phyloP scores from a whole-genome alignment of 2,113 vertebrate species.

The Phyllostomus hastatus region DNA sequence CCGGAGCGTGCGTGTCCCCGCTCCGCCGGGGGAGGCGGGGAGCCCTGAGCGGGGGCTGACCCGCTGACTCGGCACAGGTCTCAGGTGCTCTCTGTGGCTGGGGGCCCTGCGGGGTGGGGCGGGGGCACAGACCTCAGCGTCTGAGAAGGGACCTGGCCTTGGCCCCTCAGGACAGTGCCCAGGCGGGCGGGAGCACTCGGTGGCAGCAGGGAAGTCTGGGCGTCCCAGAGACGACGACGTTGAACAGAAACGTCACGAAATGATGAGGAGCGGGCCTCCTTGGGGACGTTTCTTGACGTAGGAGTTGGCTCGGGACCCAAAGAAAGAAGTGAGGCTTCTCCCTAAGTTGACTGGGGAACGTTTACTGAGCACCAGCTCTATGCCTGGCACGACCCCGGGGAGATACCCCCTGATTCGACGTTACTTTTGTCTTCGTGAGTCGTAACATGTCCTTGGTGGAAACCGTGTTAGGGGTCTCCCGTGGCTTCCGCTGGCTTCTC shows the following conservation, averaged over 20 bases:
- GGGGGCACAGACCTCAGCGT: fast-evolving
- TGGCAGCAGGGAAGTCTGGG: neutral
- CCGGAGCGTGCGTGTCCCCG: neutral
- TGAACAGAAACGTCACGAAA: neutral
- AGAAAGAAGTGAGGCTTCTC: neutral
- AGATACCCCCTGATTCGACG: neutral
- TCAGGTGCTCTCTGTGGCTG: neutral
- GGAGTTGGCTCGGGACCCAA: neutral
- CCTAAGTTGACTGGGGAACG: neutral
- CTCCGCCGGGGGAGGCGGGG: neutral
- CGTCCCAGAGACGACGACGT: neutral
- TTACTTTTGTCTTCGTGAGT: too few relatives aligned
- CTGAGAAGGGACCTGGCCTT: neutral
- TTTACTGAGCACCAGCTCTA: neutral
- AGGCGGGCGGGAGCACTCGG: fast-evolving
- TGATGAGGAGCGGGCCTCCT: neutral
- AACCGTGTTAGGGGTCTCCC: neutral
- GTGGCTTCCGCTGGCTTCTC: neutral
- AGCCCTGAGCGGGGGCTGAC: neutral
- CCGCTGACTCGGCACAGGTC: neutral
- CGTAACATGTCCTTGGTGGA: too few relatives aligned
- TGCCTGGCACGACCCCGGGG: neutral
- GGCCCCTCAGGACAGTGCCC: neutral
- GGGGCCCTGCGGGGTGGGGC: neutral
- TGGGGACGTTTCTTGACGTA: neutral